Evolutionary conservation across 2,888 invertebrate genomes (phyloP), one percentile per base, ranked within the genome.

Genomic region (Nipponacmea schrenckii): DNA sequence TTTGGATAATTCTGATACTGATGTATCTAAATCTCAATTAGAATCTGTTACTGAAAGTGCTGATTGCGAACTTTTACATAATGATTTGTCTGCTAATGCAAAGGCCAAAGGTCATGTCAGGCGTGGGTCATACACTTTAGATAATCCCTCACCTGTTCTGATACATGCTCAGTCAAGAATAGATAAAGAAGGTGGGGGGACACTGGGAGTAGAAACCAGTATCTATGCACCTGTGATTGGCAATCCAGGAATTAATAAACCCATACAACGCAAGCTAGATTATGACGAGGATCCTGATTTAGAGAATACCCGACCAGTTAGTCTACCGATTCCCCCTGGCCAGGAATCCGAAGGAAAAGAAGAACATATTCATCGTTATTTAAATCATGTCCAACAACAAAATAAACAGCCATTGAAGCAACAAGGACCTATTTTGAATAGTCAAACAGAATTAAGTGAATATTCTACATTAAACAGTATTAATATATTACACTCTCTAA

Each of bases 81-180:
- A 39, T 31, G 3, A 56, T 63, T 62, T 26, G 15, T 39, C 56
- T n/a, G 56, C 24, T 24, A 15, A 56, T 56, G 46, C 7, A n/a
- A 56, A 39, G n/a, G 27, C 20, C 12, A 48, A 44, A 56, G 72
- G 50, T 39, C 83, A 84, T 70, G 90, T 93, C 15, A 91, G 95
- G 68, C 94, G 94, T 83, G 92, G 93, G 75, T 95, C 95, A 0
- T 95, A 95, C 83, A 93, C 94, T 0, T 88, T 95, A 65, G 92
- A 94, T 0, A 90, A 92, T 27, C 95, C 95, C 0, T 94, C 95
- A 83, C 94, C 94, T 0, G 92, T 93, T 76, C 90, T 95, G 12
- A 67, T 84, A 15, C 68, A 70, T 24, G 74, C 77, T 20, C 68
- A 74, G 15, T 67, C 45, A 46, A 31, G 46, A 46, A 46, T 45